Base-by-base conservation (phyloP, 1,140 invertebrate species). In the Heliconius congener region DNA sequence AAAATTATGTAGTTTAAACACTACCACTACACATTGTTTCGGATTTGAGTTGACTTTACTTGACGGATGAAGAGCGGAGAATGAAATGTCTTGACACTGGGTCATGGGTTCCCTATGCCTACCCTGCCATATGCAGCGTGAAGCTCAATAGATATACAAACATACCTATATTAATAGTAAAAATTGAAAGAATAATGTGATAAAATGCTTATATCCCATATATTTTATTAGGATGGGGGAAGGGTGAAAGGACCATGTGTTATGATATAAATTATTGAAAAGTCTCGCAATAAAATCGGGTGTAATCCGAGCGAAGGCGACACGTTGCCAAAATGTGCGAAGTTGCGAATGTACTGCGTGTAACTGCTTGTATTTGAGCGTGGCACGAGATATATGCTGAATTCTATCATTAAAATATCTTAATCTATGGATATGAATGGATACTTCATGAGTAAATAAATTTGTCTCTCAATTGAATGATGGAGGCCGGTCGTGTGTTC, bases 181-280 rank as follows among this genome's bases (percentile, higher is more conserved):
- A 60, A 74, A 72, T 71, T 70, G 66, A 77, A 74, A 74, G 46
- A 74, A 80, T 71, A 37, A 70, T 55, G 46, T 76, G 73, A 77
- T 78, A 83, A 81, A 83, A 73, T 50, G 16, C 57, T 70, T 37
- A 73, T 72, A 73, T 78, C 18, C 8, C 76, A 66, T 73, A 57
- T 66, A 81, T 52, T 82, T 81, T 85, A 80, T 82, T 82, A 81
- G 34, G 76, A 77, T 77, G 71, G 70, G 78, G 72, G 72, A 74
- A 50, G 19, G 76, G 78, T 71, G 80, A 71, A 52, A 18, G 71
- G 71, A 73, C 84, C 86, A 86, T 89, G 82, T 87, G 87, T 90
- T 90, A 89, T 88, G 85, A 86, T 86, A 90, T 91, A 91, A 91
- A 90, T 91, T 91, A 91, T 91, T 89, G 90, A 91, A 91, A 91